Evolutionary conservation across 2,888 invertebrate species (phyloP), one percentile per base, ranked within the genome.

Genomic region (Caenorhabditis sp.): DNA sequence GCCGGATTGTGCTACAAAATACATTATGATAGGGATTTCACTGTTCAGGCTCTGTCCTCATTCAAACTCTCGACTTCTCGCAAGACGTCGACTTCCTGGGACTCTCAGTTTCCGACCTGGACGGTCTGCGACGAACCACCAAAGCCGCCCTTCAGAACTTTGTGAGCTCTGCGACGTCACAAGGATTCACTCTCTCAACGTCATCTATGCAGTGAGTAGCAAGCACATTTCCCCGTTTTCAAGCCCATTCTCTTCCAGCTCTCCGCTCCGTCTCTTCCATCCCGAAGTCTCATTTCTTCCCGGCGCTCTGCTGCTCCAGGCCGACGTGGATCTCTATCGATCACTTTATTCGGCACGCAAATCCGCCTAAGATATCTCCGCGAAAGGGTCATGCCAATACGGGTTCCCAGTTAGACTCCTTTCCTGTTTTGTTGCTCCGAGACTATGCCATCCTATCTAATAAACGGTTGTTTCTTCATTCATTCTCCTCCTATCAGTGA

Each of bases 321-420:
- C 81, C 8, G 82, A 84, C 56, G 79, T 82, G 15, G 83, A 84
- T 62, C 68, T 84, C 13, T 84, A 81, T 72, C 30, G 61, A 46
- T 68, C 78, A 5, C 24, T 78, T 9, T 74, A 74, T 20, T 62
- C 71, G 0, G 46, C 71, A 1, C 35, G 71, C 11, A 48, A 53
- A 39, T 27, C 52, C 8, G 43, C 17, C 9, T 58, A 17, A 20
- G 15, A 13, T 2, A 32, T 46, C 26, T 26, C 6, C 13, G 48
- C 27, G 48, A 48, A n/a, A 22, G 30, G 17, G 48, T 48, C 48
- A 24, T 58, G 9, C 5, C 22, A 22, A 15, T n/a, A 59, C 59
- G 59, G 59, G 59, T 59, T 13, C 8, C 17, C 17, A 43, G 45
- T 48, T 27, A 17, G 27, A 27, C 27, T 27, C 17, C 7, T 6